These are phyloP conservation scores for Meghimatium bilineatum DNA, from an alignment of 2,888 invertebrate genomes.

Conservation along the genomic window DNA sequence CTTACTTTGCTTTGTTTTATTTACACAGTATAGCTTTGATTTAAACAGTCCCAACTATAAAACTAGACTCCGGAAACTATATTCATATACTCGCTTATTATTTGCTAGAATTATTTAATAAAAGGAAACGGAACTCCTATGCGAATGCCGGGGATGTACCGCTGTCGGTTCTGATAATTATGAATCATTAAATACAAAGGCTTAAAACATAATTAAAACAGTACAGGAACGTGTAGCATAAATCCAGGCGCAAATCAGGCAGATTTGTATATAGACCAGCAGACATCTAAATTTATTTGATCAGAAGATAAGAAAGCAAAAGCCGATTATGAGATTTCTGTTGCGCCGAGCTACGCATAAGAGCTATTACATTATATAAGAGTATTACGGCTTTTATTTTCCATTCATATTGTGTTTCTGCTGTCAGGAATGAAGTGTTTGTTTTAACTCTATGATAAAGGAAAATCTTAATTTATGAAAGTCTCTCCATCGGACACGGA, in stretches of 20 bases:
- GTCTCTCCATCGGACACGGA: background rate
- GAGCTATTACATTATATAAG: background rate
- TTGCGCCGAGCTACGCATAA: background rate
- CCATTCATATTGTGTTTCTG: background rate
- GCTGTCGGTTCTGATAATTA: no score
- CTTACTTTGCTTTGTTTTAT: no score
- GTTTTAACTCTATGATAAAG: background rate
- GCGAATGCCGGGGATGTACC: no score
- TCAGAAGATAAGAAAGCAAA: background rate
- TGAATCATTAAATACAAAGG: no score
- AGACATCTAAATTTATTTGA: background rate
- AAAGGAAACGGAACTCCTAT: no score
- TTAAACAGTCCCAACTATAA: no score
- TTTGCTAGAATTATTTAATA: no score
- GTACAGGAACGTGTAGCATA: background rate
- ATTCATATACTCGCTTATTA: no score
- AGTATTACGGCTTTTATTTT: background rate
- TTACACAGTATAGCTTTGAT: no score
- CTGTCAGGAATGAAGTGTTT: background rate
- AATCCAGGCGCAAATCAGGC: background rate
- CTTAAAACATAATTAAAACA: no score
- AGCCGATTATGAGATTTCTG: background rate
- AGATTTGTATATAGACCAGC: background rate
- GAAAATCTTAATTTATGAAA: background rate
- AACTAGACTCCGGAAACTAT: no score